Base-by-base conservation (phyloP, 2,888 invertebrate genomes). In the Colletes collaris region DNA sequence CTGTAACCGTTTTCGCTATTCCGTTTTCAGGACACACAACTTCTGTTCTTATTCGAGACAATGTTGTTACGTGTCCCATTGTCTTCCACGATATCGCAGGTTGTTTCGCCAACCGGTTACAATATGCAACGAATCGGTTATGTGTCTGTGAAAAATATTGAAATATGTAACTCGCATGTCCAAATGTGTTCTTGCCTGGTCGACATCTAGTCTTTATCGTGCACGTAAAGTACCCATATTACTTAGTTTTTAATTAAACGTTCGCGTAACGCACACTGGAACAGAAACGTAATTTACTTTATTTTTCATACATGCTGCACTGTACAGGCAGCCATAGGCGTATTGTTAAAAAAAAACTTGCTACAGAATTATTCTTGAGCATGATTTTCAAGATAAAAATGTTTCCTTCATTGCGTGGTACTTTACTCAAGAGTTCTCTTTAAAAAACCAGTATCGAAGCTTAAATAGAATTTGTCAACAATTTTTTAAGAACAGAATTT, bases 41-140 rank as follows among this genome's bases (percentile, higher is more conserved):
- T 27, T 27, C 59, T 35, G 49, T 50, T 63, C 35, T 49, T 53
- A 49, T 13, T 10, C 68, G 53, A 37, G 53, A 68, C 58, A 27
- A 59, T 73, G 68, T 67, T 59, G 44, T n/a, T 46, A 27, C 55
- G 40, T 40, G 2, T 10, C 44, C 55, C 40, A 75, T 76, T 63
- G 67, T 76, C 53, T 66, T 46, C 46, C 10, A 27, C n/a, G 40
- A 16, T 53, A 52, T 56, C 66, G 60, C 52, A 8, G 16, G 13
- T 16, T n/a, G 19, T 19, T 19, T 19, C 60, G 19, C 19, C 16
- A 46, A 62, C 46, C 50, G 50, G n/a, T 4, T n/a, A 50, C n/a
- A 13, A 27, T 13, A 1, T 16, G n/a, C 1, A 40, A 10, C 44
- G 44, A 19, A 55, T 73, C 52, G 27, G 13, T 59, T 27, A 44